phyloP scores from a whole-genome alignment of 2,113 vertebrate species.

The Xenopus laevis region DNA sequence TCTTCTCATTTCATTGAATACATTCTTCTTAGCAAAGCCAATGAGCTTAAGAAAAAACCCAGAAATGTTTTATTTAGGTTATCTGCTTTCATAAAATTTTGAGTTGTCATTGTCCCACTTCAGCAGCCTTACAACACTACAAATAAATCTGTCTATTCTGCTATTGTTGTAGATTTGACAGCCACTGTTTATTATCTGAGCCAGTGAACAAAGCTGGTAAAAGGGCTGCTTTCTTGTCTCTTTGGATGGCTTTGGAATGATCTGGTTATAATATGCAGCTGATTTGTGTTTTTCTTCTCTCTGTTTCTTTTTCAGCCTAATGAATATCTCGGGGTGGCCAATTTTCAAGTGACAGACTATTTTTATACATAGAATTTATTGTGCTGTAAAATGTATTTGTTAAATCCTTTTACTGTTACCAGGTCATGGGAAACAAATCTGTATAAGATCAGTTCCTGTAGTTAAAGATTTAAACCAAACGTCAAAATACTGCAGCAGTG shows the following conservation, averaged over 20 bases:
- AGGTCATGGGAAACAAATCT: constrained; percentile 1
- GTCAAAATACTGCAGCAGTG: constrained; percentile 31
- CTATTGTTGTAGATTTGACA: constrained; percentile 4
- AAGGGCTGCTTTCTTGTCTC: constrained; percentile 1
- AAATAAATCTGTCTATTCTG: constrained; percentile 6
- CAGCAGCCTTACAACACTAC: neutral
- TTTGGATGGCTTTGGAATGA: constrained; percentile 9
- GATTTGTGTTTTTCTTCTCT: neutral
- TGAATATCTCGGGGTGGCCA: constrained; percentile 2
- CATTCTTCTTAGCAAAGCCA: neutral
- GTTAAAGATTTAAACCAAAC: constrained; percentile 29
- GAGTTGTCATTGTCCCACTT: neutral
- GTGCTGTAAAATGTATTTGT: constrained; percentile 11
- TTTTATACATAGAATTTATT: constrained; percentile 15
- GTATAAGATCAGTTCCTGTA: constrained; percentile 14
- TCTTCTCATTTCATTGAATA: neutral
- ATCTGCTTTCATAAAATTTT: neutral
- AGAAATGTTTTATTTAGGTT: neutral
- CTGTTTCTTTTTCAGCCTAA: constrained; percentile 7
- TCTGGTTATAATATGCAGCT: constrained; percentile 10
- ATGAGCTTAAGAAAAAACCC: neutral
- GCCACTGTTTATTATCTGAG: constrained; percentile 6
- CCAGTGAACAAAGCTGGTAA: neutral
- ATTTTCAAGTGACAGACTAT: constrained; percentile 5
- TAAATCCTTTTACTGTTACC: neutral